These are phyloP conservation scores for Litocranius walleri DNA, from an alignment of 2,113 vertebrate genomes.

Conservation along the genomic window DNA sequence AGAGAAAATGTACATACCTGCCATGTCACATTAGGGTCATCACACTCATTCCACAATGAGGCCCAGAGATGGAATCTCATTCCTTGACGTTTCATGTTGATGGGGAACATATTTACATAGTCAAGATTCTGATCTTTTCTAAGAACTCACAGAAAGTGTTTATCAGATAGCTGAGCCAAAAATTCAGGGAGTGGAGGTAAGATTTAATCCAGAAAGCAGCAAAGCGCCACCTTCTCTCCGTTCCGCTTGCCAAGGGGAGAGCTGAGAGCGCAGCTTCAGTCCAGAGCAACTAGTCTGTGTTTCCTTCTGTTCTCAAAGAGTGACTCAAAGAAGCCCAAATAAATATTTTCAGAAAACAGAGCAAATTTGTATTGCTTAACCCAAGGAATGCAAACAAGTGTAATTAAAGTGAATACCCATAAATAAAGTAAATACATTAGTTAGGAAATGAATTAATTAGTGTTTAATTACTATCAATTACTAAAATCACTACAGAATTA, in stretches of 20 bases:
- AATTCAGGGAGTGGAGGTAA: background rate
- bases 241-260: constrained; percentile 47
- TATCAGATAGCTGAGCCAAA: background rate
- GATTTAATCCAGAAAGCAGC: background rate
- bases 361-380: constrained; percentile 80
- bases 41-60: background rate
- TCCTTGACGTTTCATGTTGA: background rate
- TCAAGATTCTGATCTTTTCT: background rate
- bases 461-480: constrained; percentile 82
- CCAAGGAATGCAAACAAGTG: constrained; percentile 78
- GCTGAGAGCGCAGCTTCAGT: constrained; percentile 63
- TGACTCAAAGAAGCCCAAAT: constrained; percentile 74
- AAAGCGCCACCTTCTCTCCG: constrained; percentile 55
- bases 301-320: constrained; percentile 74
- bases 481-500: constrained; percentile 76
- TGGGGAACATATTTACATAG: background rate
- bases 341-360: constrained; percentile 76
- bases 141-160: background rate
- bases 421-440: constrained; percentile 80
- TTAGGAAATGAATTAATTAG: constrained; percentile 81
- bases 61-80: background rate
- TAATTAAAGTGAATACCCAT: constrained; percentile 70
- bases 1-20: background rate
- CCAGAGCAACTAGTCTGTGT: constrained; percentile 76
- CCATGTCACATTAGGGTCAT: background rate